phyloP scores from a whole-genome alignment of 2,888 invertebrate species.

The Cordylochernes scorpioides region DNA sequence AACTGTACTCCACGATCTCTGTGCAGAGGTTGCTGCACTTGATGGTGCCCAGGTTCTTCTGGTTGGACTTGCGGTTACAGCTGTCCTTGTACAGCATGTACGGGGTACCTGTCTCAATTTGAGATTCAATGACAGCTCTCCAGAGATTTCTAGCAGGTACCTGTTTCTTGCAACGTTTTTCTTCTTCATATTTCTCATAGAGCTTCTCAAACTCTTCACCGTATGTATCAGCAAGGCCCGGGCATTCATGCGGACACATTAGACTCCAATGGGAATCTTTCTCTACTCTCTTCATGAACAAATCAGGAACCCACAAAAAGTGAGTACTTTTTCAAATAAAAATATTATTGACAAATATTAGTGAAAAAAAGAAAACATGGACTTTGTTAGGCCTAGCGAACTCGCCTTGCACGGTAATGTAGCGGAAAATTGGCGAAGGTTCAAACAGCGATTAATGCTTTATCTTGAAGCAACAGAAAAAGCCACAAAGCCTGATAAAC shows the following conservation, averaged over 20 bases:
- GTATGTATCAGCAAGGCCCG: conserved; percentile 70
- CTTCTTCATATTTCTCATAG: conserved; percentile 60
- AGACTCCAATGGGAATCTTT: conserved; percentile 61
- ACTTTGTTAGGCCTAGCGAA: too few species aligned
- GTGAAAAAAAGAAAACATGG: too few species aligned
- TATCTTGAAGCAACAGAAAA: too few species aligned
- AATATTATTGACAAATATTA: too few species aligned
- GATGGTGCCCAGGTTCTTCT: conserved; percentile 90
- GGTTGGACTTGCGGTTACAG: conserved; percentile 88
- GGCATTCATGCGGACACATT: conserved; percentile 85
- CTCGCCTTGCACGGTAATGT: too few species aligned
- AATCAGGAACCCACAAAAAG: conserved; percentile 96
- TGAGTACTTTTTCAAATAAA: too few species aligned
- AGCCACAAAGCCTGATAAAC: too few species aligned
- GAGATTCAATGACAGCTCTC: conserved; percentile 75
- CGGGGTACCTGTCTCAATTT: conserved; percentile 91
- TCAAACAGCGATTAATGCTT: too few species aligned
- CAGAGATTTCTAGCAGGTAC: conserved; percentile 60
- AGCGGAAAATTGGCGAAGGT: too few species aligned
- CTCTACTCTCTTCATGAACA: conserved; percentile 87
- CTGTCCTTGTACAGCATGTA: conserved; percentile 91
- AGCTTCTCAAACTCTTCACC: conserved; percentile 76
- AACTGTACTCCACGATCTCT: conserved; percentile 83
- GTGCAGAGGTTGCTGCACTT: conserved; percentile 94
- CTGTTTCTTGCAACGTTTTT: conserved; percentile 35